Evolutionary conservation across 2,113 vertebrate species (phyloP).

Genomic region (Picathartes gymnocephalus): DNA sequence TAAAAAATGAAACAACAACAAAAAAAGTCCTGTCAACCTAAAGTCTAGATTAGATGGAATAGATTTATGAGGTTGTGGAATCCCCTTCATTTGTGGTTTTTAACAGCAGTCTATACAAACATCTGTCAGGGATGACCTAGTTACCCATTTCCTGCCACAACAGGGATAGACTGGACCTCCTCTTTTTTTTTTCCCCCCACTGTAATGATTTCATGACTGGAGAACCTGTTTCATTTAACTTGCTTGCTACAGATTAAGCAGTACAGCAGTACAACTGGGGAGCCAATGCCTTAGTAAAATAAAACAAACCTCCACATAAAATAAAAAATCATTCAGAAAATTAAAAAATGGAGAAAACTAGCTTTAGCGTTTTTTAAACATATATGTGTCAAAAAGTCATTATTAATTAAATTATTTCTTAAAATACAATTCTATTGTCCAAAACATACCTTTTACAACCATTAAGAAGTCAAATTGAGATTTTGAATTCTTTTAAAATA

Average conservation of each 20-base stretch:
- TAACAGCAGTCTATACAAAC: slow-evolving; percentile 44
- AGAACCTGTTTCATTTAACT: background rate
- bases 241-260: background rate
- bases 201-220: background rate
- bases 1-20: background rate
- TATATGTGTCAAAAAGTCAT: background rate
- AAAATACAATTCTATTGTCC: background rate
- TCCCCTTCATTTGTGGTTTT: slow-evolving; percentile 36
- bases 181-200: background rate
- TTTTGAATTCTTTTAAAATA: background rate
- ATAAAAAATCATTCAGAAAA: background rate
- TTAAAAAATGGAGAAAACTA: background rate
- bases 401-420: background rate
- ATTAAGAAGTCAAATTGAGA: background rate
- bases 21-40: background rate
- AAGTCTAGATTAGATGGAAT: slow-evolving; percentile 24
- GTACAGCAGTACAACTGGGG: background rate
- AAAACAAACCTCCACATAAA: background rate
- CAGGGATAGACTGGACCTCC: background rate
- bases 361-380: background rate
- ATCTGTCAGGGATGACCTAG: slow-evolving; percentile 45
- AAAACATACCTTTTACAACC: background rate
- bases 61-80: slow-evolving; percentile 33
- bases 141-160: slow-evolving; percentile 50
- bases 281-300: background rate